phyloP scores from a whole-genome alignment of 2,888 invertebrate genomes.

The Itoplectis maculator region DNA sequence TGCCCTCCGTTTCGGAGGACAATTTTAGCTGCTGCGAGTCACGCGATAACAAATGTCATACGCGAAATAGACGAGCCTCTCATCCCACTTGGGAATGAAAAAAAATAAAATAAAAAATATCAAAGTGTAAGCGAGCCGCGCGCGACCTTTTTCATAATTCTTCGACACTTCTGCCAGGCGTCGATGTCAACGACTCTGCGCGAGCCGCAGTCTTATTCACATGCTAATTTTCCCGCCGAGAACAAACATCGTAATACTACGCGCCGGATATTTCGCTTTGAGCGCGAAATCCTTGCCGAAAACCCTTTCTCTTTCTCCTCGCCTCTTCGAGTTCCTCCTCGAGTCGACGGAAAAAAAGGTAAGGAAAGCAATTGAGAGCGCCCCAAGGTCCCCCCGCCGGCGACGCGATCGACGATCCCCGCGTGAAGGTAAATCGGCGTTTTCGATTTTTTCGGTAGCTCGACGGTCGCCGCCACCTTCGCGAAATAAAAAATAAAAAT shows the following conservation, averaged over 20 bases:
- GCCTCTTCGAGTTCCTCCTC: conserved; percentile 23
- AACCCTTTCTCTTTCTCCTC: conserved; percentile 13
- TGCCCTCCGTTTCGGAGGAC: conserved; percentile 18
- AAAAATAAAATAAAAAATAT: no score
- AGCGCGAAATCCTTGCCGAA: conserved; percentile 55
- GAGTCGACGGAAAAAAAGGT: conserved; percentile 39
- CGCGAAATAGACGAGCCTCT: neutral
- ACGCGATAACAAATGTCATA: neutral
- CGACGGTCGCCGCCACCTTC: conserved; percentile 28
- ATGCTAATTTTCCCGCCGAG: conserved; percentile 63
- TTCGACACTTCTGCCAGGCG: neutral
- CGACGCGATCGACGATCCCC: conserved; percentile 50
- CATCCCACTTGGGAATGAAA: neutral
- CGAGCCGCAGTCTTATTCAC: conserved; percentile 55
- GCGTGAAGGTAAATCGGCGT: conserved; percentile 52
- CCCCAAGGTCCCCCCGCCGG: conserved; percentile 61
- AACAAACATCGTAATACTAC: conserved; percentile 50
- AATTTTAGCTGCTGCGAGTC: neutral
- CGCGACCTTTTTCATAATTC: conserved; percentile 10
- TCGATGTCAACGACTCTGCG: conserved; percentile 52
- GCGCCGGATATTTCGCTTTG: conserved; percentile 45
- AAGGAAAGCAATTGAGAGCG: conserved; percentile 33
- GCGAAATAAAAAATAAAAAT: conserved; percentile 21
- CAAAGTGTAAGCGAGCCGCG: conserved; percentile 7
- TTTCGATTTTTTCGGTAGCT: conserved; percentile 44